These are phyloP conservation scores for Acleris sparsana DNA, from an alignment of 2,888 invertebrate species.

Conservation along the genomic window DNA sequence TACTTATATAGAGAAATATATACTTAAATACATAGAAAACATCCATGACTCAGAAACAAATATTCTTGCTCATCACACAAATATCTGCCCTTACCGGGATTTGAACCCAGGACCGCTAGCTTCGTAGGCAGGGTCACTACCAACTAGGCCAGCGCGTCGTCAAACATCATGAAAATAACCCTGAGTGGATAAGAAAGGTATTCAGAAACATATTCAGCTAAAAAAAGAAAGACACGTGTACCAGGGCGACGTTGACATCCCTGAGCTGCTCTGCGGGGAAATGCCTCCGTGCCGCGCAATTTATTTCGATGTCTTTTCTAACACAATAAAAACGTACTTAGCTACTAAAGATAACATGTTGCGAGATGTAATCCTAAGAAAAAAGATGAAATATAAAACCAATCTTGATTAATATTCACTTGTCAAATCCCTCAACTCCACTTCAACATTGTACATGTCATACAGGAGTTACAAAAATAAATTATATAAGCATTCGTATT, in stretches of 20 bases:
- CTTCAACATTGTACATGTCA: conserved; percentile 2
- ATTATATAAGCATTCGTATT: conserved; percentile 15
- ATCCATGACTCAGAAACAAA: no score
- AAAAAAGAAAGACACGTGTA: conserved; percentile 24
- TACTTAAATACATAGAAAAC: no score
- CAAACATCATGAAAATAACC: conserved; percentile 7
- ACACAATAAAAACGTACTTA: conserved; percentile 6
- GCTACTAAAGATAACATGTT: background rate
- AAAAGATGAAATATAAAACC: background rate
- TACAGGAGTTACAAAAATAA: background rate
- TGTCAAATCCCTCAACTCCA: background rate
- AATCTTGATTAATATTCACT: background rate
- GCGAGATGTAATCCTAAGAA: no score
- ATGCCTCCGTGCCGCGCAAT: conserved; percentile 23
- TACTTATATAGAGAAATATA: no score
- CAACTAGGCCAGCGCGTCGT: no score
- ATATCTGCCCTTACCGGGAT: no score
- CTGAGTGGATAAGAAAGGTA: conserved; percentile 11
- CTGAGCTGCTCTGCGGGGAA: conserved; percentile 26
- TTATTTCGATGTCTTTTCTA: conserved; percentile 20
- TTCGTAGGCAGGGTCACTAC: no score
- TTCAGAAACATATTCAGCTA: conserved; percentile 5
- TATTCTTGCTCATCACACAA: no score
- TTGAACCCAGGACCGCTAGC: no score
- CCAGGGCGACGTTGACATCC: conserved; percentile 11